These are phyloP conservation scores for Hemibagrus wyckioides DNA, from an alignment of 2,113 vertebrate genomes.

Conservation along the genomic window DNA sequence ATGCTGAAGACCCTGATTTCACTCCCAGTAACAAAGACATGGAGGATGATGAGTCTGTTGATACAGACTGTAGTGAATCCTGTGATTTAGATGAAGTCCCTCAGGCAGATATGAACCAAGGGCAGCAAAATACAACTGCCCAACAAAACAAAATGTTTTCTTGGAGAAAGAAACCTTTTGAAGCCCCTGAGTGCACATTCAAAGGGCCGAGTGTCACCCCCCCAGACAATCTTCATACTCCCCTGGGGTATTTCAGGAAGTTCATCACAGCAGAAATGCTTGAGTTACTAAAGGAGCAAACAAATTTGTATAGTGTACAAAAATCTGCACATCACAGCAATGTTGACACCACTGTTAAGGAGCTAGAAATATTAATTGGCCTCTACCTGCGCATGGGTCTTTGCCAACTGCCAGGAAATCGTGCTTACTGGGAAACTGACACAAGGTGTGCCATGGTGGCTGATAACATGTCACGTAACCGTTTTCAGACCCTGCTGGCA, in stretches of 20 bases:
- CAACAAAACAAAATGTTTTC: no score
- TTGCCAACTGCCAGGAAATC: slow-evolving; percentile 7
- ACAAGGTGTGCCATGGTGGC: slow-evolving; percentile 26
- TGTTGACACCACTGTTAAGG: slow-evolving; percentile 16
- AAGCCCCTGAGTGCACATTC: no score
- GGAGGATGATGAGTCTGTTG: no score
- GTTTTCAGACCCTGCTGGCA: slow-evolving; percentile 5
- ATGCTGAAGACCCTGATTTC: no score
- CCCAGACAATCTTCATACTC: not conserved
- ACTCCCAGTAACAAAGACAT: no score
- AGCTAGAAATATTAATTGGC: not conserved
- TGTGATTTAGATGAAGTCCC: no score
- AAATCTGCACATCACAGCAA: slow-evolving; percentile 1
- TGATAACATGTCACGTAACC: slow-evolving; percentile 3
- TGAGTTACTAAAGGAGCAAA: not conserved
- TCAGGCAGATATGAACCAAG: no score
- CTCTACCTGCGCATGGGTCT: slow-evolving; percentile 7
- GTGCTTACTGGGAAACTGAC: slow-evolving; percentile 16
- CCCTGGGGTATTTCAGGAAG: not conserved
- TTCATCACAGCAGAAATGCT: not conserved
- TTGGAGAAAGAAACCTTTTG: no score
- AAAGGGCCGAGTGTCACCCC: not conserved
- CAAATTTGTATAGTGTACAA: slow-evolving; percentile 14
- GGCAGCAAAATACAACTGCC: no score
- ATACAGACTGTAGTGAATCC: no score